These are phyloP conservation scores for Drosophila repleta DNA, from an alignment of 1,140 invertebrate genomes.

Conservation along the genomic window DNA sequence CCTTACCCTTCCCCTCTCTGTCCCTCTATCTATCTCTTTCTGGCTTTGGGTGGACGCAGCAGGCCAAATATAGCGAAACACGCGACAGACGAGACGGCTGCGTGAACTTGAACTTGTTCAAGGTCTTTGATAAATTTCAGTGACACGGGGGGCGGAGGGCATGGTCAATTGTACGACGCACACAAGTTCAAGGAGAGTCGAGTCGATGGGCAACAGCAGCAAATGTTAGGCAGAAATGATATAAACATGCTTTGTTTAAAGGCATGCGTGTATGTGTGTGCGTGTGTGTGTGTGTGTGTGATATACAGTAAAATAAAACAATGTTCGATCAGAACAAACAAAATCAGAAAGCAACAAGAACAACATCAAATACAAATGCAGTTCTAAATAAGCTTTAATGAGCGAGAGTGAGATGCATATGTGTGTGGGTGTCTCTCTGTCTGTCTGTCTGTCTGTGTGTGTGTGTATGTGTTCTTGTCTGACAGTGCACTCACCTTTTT, in stretches of 20 bases:
- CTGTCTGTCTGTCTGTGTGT: constrained; percentile 4
- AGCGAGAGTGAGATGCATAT: constrained; percentile 35
- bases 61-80: constrained; percentile 27
- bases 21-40: not conserved
- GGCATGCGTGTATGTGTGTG: constrained; percentile 5
- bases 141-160: constrained; percentile 7
- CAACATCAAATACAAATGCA: constrained; percentile 38
- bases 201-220: not conserved
- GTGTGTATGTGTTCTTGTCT: constrained; percentile 14
- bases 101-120: constrained; percentile 76
- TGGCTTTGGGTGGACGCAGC: not conserved
- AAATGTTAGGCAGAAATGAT: constrained; percentile 36
- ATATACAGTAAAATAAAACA: constrained; percentile 30
- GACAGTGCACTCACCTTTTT: constrained; percentile 75
- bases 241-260: constrained; percentile 72
- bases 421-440: constrained; percentile 19
- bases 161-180: constrained; percentile 20
- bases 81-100: constrained; percentile 57
- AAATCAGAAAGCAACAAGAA: constrained; percentile 24
- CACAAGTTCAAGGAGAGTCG: constrained; percentile 49
- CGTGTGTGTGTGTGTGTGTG: not conserved
- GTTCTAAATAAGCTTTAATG: constrained; percentile 38
- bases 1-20: not conserved
- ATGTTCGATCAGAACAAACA: constrained; percentile 45
- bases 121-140: constrained; percentile 57